These are phyloP conservation scores for Paraplagusia blochii DNA, from an alignment of 2,113 vertebrate species.

Conservation along the genomic window DNA sequence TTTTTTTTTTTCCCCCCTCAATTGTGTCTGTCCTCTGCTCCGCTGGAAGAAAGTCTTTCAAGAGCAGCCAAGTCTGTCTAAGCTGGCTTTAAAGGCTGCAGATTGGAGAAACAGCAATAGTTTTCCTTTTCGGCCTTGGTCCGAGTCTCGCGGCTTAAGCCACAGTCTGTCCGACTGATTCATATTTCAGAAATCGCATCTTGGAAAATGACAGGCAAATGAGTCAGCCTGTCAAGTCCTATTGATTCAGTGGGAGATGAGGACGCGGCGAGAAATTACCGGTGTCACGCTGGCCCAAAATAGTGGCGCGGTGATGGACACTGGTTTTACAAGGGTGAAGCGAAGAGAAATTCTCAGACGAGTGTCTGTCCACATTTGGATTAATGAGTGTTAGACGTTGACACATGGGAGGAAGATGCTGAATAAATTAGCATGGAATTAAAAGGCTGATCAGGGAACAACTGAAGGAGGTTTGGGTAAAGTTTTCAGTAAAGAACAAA, in stretches of 20 bases:
- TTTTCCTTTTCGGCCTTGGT: slow-evolving; percentile 30
- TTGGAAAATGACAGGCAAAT: slow-evolving; percentile 57
- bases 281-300: slow-evolving; percentile 53
- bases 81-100: slow-evolving; percentile 46
- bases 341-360: slow-evolving; percentile 27
- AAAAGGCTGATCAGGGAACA: not conserved
- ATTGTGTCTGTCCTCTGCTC: slow-evolving; percentile 39
- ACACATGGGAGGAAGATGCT: slow-evolving; percentile 11
- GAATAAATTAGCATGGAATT: slow-evolving; percentile 11
- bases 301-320: slow-evolving; percentile 41
- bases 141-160: slow-evolving; percentile 17
- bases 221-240: slow-evolving; percentile 63
- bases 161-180: slow-evolving; percentile 51
- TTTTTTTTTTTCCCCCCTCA: slow-evolving; percentile 33
- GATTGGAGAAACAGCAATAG: slow-evolving; percentile 5
- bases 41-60: slow-evolving; percentile 49
- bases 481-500: not conserved
- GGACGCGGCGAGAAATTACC: slow-evolving; percentile 62
- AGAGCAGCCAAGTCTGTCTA: slow-evolving; percentile 60
- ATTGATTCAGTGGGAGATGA: slow-evolving; percentile 50
- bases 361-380: slow-evolving; percentile 35
- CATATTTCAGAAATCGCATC: slow-evolving; percentile 54
- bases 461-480: slow-evolving; percentile 1
- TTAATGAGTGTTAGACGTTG: slow-evolving; percentile 26
- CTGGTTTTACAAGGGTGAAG: slow-evolving; percentile 28